Base-by-base conservation (phyloP, 2,113 vertebrate species). In the Puma concolor region DNA sequence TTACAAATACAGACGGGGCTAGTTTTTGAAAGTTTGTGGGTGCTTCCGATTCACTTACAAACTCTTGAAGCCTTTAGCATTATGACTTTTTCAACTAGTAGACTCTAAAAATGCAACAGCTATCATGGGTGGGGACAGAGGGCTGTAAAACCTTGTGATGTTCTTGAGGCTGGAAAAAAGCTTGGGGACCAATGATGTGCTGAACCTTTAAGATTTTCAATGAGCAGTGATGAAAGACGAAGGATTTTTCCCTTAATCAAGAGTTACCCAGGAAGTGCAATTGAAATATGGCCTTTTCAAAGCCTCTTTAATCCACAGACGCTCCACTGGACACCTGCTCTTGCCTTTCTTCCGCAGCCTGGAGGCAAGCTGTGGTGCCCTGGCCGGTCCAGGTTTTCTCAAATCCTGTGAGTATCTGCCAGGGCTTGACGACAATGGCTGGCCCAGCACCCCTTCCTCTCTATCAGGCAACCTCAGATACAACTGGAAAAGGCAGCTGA, bases 401-500 rank as follows among this genome's bases (percentile, higher is more conserved):
- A 10, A 13, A 4, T 63, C 38, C 29, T 52, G 2, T 2, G 31
- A 69, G 21, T 15, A 54, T 57, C 83, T 76, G 36, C 4, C 76
- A 27, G 54, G 66, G 90, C 77, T 31, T 66, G 27, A 50, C 23
- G 36, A 76, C 44, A 63, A 84, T n/a, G 63, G 79, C 77, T 1
- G 5, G 25, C 41, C 38, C 38, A n/a, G 64, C 23, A 83, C 5
- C n/a, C 7, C 2, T 3, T 60, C 44, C 71, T 89, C 52, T 86
- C 50, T 31, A 64, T 38, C 85, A 95, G 96, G 91, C 86, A 95
- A 95, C 60, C 86, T 71, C 66, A 89, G 4, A 57, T 11, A 8
- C 74, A 91, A 25, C 6, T 27, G 29, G 96, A 98, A 96, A 98
- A 97, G 72, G 94, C 82, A 97, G 67, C 23, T 71, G 86, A 52